Percentiles rank a stretch among this genome's conserved stretches.
phyloP scores from a whole-genome alignment of 2,888 invertebrate species.

The Apotomis capreana region DNA sequence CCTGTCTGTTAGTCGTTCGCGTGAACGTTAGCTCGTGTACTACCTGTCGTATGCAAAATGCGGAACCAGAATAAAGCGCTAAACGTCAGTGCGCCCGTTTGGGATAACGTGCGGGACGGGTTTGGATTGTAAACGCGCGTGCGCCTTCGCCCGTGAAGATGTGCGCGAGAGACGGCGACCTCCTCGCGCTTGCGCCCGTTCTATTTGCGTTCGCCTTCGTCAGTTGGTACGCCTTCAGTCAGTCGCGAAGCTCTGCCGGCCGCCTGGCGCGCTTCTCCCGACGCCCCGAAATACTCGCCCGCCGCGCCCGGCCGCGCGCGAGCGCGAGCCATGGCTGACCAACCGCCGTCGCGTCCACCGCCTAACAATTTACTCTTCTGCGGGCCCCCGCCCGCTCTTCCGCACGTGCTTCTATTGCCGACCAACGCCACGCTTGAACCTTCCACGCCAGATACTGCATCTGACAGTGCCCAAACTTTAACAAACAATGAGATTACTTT shows the following conservation, averaged over 20 bases:
- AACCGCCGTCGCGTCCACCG: conserved; percentile 77
- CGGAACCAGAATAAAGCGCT: conserved; percentile 77
- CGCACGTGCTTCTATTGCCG: conserved; percentile 79
- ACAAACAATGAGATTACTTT: conserved; percentile 68
- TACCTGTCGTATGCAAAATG: conserved; percentile 66
- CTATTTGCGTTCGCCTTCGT: conserved; percentile 83
- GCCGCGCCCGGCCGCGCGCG: conserved; percentile 72
- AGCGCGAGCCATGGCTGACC: conserved; percentile 78
- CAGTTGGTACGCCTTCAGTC: conserved; percentile 81
- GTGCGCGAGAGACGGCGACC: conserved; percentile 82
- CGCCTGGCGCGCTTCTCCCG: conserved; percentile 78
- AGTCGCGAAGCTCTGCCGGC: conserved; percentile 80
- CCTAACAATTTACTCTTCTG: conserved; percentile 80
- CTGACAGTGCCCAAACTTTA: conserved; percentile 58
- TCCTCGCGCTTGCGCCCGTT: conserved; percentile 82
- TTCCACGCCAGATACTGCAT: conserved; percentile 51
- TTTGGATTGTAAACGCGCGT: conserved; percentile 79
- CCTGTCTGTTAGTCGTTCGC: conserved; percentile 58
- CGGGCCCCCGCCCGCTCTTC: conserved; percentile 77
- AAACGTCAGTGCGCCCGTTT: conserved; percentile 76
- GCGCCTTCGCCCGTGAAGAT: conserved; percentile 82
- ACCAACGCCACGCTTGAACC: conserved; percentile 61
- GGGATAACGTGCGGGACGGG: conserved; percentile 75
- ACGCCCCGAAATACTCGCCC: conserved; percentile 67
- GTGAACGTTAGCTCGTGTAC: conserved; percentile 51